These are phyloP conservation scores for Zingel zingel DNA, from an alignment of 2,113 vertebrate genomes.

Conservation along the genomic window DNA sequence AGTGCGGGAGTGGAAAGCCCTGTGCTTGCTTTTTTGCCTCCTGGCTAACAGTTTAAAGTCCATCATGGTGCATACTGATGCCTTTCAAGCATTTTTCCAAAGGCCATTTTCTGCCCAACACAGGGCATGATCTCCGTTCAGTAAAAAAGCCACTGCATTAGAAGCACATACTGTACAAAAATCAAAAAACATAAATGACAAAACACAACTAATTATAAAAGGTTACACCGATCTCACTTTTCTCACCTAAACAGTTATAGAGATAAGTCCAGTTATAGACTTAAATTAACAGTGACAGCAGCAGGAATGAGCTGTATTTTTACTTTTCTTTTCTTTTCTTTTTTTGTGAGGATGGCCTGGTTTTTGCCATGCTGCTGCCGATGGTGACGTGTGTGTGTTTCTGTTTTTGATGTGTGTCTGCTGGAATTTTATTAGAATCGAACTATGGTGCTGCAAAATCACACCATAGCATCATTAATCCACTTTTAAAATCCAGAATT, in stretches of 20 bases:
- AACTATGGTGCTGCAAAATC: neutral
- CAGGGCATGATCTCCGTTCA: neutral
- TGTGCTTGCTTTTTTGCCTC: conserved; percentile 42
- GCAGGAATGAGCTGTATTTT: conserved; percentile 5
- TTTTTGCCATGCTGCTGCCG: conserved; percentile 27
- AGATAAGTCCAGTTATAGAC: neutral
- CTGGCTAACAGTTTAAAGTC: conserved; percentile 42
- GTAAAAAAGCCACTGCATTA: conserved; percentile 9
- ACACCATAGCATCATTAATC: neutral
- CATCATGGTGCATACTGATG: conserved; percentile 22
- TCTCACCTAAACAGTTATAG: neutral
- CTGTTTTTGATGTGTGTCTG: conserved; percentile 26
- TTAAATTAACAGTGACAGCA: conserved; percentile 5
- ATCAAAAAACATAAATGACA: neutral
- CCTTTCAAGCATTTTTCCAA: conserved; percentile 38
- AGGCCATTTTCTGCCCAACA: conserved; percentile 20
- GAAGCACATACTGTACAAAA: neutral
- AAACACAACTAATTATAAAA: conserved; percentile 5
- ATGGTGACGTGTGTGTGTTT: conserved; percentile 23
- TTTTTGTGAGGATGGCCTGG: conserved; percentile 28
- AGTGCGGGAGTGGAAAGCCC: conserved; percentile 30
- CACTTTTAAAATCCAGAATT: neutral
- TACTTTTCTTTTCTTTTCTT: neutral
- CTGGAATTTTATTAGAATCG: conserved; percentile 13
- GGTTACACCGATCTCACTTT: neutral